phyloP scores from a whole-genome alignment of 1,140 invertebrate genomes.

The Coptotermes formosanus region DNA sequence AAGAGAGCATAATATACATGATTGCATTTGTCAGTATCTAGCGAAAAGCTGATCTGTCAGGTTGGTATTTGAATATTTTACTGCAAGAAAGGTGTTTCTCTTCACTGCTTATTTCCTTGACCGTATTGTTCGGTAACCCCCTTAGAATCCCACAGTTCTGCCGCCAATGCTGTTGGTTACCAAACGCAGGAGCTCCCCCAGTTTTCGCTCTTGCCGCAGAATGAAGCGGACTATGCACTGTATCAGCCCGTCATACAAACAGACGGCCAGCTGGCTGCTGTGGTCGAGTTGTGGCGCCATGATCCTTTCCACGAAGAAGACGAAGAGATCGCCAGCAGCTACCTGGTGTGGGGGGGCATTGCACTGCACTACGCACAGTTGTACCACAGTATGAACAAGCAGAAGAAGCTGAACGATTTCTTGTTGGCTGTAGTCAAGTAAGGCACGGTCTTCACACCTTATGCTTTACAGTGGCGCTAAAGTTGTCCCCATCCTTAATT shows the following conservation, averaged over 20 bases:
- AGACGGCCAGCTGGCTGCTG: conserved; percentile 56
- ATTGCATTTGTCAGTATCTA: no score
- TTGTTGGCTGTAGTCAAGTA: conserved; percentile 71
- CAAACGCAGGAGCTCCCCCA: no score
- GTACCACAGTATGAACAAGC: conserved; percentile 58
- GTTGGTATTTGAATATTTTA: no score
- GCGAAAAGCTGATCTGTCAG: no score
- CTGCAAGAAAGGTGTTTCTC: no score
- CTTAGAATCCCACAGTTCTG: no score
- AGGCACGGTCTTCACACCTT: conserved; percentile 40
- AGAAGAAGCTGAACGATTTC: conserved; percentile 68
- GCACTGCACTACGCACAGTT: conserved; percentile 61
- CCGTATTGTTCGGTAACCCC: no score
- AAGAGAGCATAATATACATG: no score
- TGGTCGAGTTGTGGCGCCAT: conserved; percentile 51
- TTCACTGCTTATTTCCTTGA: no score
- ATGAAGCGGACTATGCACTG: conserved; percentile 46
- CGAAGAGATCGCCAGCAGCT: conserved; percentile 63
- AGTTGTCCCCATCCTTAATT: neutral
- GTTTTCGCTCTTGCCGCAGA: neutral
- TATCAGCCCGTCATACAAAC: conserved; percentile 58
- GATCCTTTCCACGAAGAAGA: conserved; percentile 62
- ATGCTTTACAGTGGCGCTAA: neutral
- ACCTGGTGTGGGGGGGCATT: conserved; percentile 63
- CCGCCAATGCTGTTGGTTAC: no score